A percentile compares a stretch with the other conserved stretches of the same genome.
Evolutionary conservation across 2,113 vertebrate species (phyloP).

Genomic region (Boulengerochromis microlepis): DNA sequence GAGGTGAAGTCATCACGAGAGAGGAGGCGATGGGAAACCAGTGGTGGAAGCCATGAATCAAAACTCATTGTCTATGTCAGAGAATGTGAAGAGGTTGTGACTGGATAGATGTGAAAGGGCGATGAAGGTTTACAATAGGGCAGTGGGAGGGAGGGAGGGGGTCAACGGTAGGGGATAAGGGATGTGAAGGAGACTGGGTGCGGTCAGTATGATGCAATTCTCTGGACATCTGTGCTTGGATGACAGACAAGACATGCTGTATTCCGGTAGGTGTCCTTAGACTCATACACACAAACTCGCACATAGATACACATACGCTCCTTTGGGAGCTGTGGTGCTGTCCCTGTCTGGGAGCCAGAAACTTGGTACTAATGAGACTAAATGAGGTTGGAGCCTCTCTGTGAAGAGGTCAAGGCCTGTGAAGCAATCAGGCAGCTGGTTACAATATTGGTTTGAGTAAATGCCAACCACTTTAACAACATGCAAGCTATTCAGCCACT

Average conservation of each 20-base stretch:
- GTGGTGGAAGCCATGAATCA: constrained; percentile 31
- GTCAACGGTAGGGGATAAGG: constrained; percentile 7
- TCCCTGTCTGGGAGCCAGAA: constrained; percentile 47
- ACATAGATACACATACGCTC: constrained; percentile 1
- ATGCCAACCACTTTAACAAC: background rate
- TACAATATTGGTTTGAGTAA: constrained; percentile 27
- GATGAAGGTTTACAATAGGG: background rate
- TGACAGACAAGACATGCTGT: constrained; percentile 55
- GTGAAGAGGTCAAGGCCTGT: constrained; percentile 51
- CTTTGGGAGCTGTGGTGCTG: constrained; percentile 27
- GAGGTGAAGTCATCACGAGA: constrained; percentile 43
- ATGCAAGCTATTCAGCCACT: background rate
- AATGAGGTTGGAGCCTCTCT: constrained; percentile 54
- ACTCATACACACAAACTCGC: background rate
- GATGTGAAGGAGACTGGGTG: constrained; percentile 46
- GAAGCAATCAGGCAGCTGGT: constrained; percentile 50
- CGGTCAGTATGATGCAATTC: constrained; percentile 64
- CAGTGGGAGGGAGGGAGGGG: background rate
- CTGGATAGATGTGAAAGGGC: constrained; percentile 4
- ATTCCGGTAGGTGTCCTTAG: constrained; percentile 21
- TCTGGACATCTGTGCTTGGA: constrained; percentile 62
- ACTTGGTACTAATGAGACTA: constrained; percentile 63
- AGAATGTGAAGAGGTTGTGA: constrained; percentile 22
- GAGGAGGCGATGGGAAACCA: constrained; percentile 34
- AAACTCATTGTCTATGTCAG: constrained; percentile 27